Percentiles rank a stretch among this genome's conserved stretches.
Conservation (phyloP, 2,797 vertebrate genomes). For the Sternarchorhynchus goeldii region DNA sequence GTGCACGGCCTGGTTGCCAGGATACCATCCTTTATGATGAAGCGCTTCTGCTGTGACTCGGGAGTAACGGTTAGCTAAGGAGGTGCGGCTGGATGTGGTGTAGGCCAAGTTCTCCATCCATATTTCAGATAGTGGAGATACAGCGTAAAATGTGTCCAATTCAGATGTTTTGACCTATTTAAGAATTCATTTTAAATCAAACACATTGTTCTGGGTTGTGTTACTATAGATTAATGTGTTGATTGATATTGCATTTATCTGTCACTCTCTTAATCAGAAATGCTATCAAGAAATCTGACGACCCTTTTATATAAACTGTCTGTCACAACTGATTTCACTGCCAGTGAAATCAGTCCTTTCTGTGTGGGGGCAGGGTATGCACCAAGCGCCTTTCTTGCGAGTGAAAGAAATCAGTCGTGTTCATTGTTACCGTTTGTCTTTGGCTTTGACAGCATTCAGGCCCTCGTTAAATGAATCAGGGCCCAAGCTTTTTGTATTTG, state of each 20-base stretch:
- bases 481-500: background rate
- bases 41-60: conserved; percentile 67
- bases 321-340: too few species aligned
- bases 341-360: too few species aligned
- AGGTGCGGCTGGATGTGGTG: background rate
- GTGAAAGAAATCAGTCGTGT: background rate
- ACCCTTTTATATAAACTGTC: too few species aligned
- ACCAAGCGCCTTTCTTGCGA: background rate
- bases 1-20: conserved; percentile 93
- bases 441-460: background rate
- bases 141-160: background rate
- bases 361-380: too few species aligned
- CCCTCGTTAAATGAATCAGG: background rate
- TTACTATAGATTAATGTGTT: too few species aligned
- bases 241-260: too few species aligned
- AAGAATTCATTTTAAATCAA: too few species aligned
- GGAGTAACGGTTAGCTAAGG: background rate
- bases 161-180: too few species aligned
- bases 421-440: background rate
- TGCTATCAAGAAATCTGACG: too few species aligned
- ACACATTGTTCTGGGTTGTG: too few species aligned
- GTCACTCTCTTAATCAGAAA: too few species aligned
- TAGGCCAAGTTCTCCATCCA: background rate
- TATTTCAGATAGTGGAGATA: background rate
- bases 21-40: conserved; percentile 87